These are phyloP conservation scores for Pangasianodon hypophthalmus DNA, from an alignment of 2,113 vertebrate genomes.

Conservation along the genomic window DNA sequence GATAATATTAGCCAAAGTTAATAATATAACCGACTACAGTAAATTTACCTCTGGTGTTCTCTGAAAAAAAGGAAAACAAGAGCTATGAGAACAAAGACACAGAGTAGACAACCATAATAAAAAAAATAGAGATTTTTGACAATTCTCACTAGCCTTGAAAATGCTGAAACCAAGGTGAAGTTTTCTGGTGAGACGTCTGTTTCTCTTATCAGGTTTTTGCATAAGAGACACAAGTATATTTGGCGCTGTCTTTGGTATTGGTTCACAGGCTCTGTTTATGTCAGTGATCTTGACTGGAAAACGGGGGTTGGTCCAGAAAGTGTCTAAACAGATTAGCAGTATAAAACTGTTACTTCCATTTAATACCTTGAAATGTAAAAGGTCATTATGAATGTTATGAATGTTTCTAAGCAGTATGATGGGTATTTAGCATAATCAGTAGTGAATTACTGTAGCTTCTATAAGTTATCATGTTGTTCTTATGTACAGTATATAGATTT, in stretches of 20 bases:
- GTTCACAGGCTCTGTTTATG: background rate
- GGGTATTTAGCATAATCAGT: background rate
- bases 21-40: background rate
- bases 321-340: constrained; percentile 53
- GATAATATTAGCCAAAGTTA: background rate
- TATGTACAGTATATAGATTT: background rate
- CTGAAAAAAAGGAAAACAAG: constrained; percentile 55
- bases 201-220: constrained; percentile 71
- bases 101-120: background rate
- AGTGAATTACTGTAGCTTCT: background rate
- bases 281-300: constrained; percentile 57
- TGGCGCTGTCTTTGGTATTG: background rate
- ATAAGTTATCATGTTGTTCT: background rate
- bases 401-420: background rate
- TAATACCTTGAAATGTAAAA: background rate
- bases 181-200: constrained; percentile 58
- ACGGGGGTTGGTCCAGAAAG: constrained; percentile 72
- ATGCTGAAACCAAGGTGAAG: constrained; percentile 67
- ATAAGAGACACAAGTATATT: constrained; percentile 70
- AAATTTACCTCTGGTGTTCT: constrained; percentile 65
- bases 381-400: background rate
- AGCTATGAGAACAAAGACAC: constrained; percentile 5
- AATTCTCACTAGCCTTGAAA: constrained; percentile 60
- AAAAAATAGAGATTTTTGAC: background rate
- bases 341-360: background rate